Evolutionary conservation across 2,888 invertebrate species (phyloP).

Genomic region (Drosophila flavopinicola): DNA sequence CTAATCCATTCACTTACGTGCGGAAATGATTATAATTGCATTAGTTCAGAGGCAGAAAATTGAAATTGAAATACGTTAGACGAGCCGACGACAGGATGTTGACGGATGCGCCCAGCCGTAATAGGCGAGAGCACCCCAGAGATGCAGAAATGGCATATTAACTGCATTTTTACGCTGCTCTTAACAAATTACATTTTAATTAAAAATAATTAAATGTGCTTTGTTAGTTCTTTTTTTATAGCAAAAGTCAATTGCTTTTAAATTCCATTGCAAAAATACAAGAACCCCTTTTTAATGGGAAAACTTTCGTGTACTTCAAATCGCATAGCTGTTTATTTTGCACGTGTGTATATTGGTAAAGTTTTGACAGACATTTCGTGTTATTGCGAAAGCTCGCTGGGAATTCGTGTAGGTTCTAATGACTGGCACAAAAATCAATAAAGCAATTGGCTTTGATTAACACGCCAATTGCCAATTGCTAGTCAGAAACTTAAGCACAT

Average conservation of each 20-base stretch:
- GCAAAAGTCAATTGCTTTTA: constrained; percentile 36
- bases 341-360: constrained; percentile 4
- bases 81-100: constrained; percentile 53
- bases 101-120: constrained; percentile 55
- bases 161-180: constrained; percentile 1
- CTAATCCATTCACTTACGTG: constrained; percentile 71
- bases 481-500: constrained; percentile 22
- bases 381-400: constrained; percentile 14
- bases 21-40: constrained; percentile 81
- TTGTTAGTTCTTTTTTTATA: constrained; percentile 9
- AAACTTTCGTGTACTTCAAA: constrained; percentile 34
- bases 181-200: constrained; percentile 33
- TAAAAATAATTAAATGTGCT: constrained; percentile 25
- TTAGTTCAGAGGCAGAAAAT: constrained; percentile 79
- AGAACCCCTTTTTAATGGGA: constrained; percentile 36
- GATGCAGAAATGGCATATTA: neutral
- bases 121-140: constrained; percentile 16
- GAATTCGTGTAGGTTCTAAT: constrained; percentile 57
- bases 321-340: constrained; percentile 34
- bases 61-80: constrained; percentile 75
- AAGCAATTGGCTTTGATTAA: constrained; percentile 43
- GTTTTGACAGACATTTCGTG: constrained; percentile 68
- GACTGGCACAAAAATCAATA: constrained; percentile 67
- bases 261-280: constrained; percentile 26
- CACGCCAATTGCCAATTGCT: constrained; percentile 51